Evolutionary conservation across 2,888 invertebrate genomes (phyloP).

Genomic region (Plusia festucae): DNA sequence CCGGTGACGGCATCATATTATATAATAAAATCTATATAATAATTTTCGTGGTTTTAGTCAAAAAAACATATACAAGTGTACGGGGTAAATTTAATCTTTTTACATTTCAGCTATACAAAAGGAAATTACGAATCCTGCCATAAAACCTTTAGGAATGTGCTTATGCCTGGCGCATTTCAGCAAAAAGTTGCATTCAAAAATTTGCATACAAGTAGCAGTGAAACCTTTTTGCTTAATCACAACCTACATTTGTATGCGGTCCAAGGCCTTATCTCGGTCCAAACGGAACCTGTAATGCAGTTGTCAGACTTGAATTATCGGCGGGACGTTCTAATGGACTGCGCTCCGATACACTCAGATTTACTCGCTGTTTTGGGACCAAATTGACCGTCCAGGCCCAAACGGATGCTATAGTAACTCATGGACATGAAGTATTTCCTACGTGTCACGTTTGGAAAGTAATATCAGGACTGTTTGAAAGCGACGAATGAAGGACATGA

Average conservation of each 20-base stretch:
- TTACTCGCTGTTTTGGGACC: conserved; percentile 23
- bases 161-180: conserved; percentile 11
- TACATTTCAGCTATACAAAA: too few species aligned
- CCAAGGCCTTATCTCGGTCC: conserved; percentile 36
- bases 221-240: conserved; percentile 51
- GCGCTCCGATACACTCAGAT: conserved; percentile 40
- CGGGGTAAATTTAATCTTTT: too few species aligned
- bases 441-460: not conserved
- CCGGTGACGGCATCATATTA: too few species aligned
- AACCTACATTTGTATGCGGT: conserved; percentile 49
- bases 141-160: not conserved
- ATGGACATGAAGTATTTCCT: not conserved
- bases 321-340: conserved; percentile 47
- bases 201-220: conserved; percentile 39
- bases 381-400: conserved; percentile 31
- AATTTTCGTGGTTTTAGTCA: too few species aligned
- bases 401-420: not conserved
- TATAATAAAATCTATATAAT: too few species aligned
- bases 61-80: too few species aligned
- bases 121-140: not conserved
- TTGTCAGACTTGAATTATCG: conserved; percentile 54
- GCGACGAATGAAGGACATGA: not conserved
- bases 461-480: not conserved
- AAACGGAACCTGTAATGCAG: conserved; percentile 51
- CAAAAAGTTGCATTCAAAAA: conserved; percentile 39